These are phyloP conservation scores for Cyclargus thomasi DNA, from an alignment of 1,140 invertebrate species.

Conservation along the genomic window DNA sequence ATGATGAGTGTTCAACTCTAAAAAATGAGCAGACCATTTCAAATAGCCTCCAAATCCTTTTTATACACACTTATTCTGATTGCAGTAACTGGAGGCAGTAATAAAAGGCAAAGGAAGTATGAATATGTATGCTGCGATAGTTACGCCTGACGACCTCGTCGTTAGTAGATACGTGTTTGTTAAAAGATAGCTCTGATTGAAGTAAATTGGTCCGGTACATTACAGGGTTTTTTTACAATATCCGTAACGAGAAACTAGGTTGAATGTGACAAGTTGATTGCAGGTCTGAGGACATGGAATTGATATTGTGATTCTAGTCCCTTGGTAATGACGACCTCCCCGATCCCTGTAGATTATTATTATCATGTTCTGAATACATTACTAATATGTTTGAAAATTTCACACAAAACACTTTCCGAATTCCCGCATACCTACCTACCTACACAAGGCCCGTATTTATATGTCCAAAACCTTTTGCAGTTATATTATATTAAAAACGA, in stretches of 20 bases:
- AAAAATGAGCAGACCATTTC: not conserved
- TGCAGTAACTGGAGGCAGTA: not conserved
- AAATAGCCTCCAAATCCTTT: not conserved
- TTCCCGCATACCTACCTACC: too few relatives aligned
- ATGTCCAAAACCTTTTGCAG: too few relatives aligned
- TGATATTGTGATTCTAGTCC: too few relatives aligned
- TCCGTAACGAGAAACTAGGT: not conserved
- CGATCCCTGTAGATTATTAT: too few relatives aligned
- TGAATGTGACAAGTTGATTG: slow-evolving; percentile 1
- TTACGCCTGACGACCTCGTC: slow-evolving; percentile 1
- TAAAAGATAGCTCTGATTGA: not conserved
- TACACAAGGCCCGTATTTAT: too few relatives aligned
- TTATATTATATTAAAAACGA: too few relatives aligned
- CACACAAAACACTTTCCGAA: too few relatives aligned
- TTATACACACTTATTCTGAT: slow-evolving; percentile 3
- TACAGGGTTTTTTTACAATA: not conserved
- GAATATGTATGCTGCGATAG: not conserved
- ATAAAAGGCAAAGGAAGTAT: slow-evolving; percentile 10
- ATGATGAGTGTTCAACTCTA: too few relatives aligned
- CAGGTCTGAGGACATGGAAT: not conserved
- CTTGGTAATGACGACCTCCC: too few relatives aligned
- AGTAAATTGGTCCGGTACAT: not conserved
- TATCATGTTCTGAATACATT: too few relatives aligned
- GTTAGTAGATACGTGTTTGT: not conserved
- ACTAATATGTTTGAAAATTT: too few relatives aligned